Base-by-base conservation (phyloP, 2,888 invertebrate genomes). In the Coelinius sp. region DNA sequence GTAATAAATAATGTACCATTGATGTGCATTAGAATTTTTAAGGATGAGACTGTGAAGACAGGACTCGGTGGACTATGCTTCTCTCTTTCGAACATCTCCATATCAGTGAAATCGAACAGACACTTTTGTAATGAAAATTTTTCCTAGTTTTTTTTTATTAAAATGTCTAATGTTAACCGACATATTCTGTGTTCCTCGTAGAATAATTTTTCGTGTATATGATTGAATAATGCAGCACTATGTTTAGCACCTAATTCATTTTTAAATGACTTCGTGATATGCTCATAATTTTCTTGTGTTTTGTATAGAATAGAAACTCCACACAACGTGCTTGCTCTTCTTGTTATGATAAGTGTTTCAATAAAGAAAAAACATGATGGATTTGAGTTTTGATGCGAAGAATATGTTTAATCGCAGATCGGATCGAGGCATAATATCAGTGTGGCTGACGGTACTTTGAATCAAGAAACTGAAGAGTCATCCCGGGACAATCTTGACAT, bases 21-120 rank as follows among this genome's bases (percentile, higher is more conserved):
- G 63, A 63, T 24, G 22, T 35, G 31, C 14, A 35, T 2, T 59
- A 14, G 27, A 17, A 41, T 20, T 35, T 24, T 63, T 63, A 38
- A 63, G 22, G 38, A 20, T 41, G 38, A 38, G 22, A 63, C 24
- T 38, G 22, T 38, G 41, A 63, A 10, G 22, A 59, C 35, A 17
- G 35, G 35, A 59, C 59, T 17, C 31, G 59, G 59, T 59, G 59
- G 20, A 4, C 20, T 8, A 49, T 1, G 10, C 35, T 59, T 25
- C 59, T 17, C 20, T 56, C 35, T 35, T 10, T 59, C 59, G 14
- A 17, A 73, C 59, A 69, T 68, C 62, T 67, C 66, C 17, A 65
- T 70, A 53, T 70, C 62, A 27, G 49, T 49, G 46, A 35, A 69
- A 20, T 63, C 10, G n/a, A 14, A n/a, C 14, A 24, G 22, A 63